A percentile compares a stretch with the other conserved stretches of the same genome.
Conservation (phyloP, 2,888 invertebrate genomes). For the Cephus runcator region DNA sequence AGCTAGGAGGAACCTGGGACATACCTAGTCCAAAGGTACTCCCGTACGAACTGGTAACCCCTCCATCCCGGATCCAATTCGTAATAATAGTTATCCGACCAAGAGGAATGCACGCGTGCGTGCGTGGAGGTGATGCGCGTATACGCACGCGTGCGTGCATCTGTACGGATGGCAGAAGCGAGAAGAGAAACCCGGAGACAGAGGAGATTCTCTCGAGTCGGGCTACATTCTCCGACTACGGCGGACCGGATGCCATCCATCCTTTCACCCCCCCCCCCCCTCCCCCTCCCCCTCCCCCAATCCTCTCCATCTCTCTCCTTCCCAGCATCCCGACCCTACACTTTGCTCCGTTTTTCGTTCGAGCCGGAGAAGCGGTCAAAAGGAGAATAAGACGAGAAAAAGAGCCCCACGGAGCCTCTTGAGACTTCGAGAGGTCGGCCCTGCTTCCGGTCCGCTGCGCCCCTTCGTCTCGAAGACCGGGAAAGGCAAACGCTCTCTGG, state of each 20-base stretch:
- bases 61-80: slow-evolving; percentile 47
- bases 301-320: slow-evolving; percentile 10
- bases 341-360: not conserved
- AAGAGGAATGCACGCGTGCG: slow-evolving; percentile 30
- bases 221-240: slow-evolving; percentile 45
- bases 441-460: not conserved
- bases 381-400: not conserved
- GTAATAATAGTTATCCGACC: slow-evolving; percentile 46
- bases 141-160: slow-evolving; percentile 11
- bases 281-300: slow-evolving; percentile 21
- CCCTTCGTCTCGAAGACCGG: not conserved
- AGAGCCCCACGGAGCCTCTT: not conserved
- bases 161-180: slow-evolving; percentile 17
- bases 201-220: slow-evolving; percentile 14
- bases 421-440: not conserved
- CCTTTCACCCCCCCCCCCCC: slow-evolving; percentile 30
- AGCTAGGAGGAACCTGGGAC: not conserved
- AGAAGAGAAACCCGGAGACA: slow-evolving; percentile 17
- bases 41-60: not conserved
- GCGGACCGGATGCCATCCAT: slow-evolving; percentile 63
- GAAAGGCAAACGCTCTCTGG: not conserved
- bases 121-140: slow-evolving; percentile 15
- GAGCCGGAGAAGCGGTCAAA: not conserved
- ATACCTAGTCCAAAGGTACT: not conserved
- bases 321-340: not conserved